Evolutionary conservation across 2,797 vertebrate species (phyloP), one percentile per base, ranked within the genome.

Genomic region (Hybognathus amarus): DNA sequence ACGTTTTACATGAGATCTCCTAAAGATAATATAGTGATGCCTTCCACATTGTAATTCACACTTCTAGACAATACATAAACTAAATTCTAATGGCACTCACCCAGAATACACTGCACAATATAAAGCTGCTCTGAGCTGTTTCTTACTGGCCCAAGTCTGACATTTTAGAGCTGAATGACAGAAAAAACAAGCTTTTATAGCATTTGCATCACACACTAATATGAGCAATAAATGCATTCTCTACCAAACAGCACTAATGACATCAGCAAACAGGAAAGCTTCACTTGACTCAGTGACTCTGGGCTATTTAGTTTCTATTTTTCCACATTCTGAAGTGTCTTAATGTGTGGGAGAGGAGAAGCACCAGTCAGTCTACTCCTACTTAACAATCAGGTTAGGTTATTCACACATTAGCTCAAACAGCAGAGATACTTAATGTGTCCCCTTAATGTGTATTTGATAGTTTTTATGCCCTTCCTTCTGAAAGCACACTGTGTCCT

Each of bases 261-360:
- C 15, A 47, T 20, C 15, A 71, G 69, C 42, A 50, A 71, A 50
- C 42, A 71, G 42, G 42, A 71, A 30, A 47, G 7, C 15, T 20
- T 47, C 9, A 5, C 38, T 50, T 59, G 71, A 40, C 56, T 42
- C 68, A 77, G 66, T 47, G 47, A 73, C 79, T 74, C n/a, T 68
- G 12, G 33, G 36, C 40, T 17, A 24, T 63, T 81, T 45, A 70
- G 3, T 20, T 74, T 13, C 45, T 22, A 59, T 17, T 47, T 80
- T 73, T 59, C 71, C 66, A 47, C 33, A 74, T 24, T 59, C 54
- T 59, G 54, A 45, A 47, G 45, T 42, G 42, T 50, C 59, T 73
- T 67, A 50, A 52, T 24, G 45, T 71, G 64, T 80, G 61, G 66
- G 79, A 64, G 42, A 42, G n/a, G 73, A 66, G 38, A 74, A 78